phyloP scores from a whole-genome alignment of 2,888 invertebrate species.

The Cheilosia variabilis region DNA sequence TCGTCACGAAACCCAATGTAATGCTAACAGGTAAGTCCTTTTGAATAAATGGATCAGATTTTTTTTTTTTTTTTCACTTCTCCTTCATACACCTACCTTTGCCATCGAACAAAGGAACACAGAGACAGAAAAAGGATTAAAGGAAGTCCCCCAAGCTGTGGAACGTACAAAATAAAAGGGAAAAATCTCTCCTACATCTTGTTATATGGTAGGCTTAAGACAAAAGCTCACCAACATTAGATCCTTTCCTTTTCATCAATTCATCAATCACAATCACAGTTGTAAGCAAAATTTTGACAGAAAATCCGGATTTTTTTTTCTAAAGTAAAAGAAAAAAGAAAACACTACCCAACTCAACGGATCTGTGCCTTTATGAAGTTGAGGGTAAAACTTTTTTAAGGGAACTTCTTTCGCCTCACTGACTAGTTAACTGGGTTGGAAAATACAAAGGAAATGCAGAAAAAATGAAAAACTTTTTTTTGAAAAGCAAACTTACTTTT shows the following conservation, averaged over 20 bases:
- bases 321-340: neutral
- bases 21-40: constrained; percentile 21
- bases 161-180: constrained; percentile 9
- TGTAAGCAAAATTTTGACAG: constrained; percentile 59
- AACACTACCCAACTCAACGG: constrained; percentile 22
- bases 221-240: constrained; percentile 55
- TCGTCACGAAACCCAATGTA: constrained; percentile 33
- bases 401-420: constrained; percentile 2
- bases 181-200: constrained; percentile 40
- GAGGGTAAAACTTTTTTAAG: constrained; percentile 25
- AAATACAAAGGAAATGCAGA: constrained; percentile 28
- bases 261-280: constrained; percentile 65
- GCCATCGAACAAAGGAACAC: constrained; percentile 31
- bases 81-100: neutral
- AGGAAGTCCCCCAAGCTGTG: constrained; percentile 31
- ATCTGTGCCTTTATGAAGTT: constrained; percentile 21
- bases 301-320: constrained; percentile 29
- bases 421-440: constrained; percentile 40
- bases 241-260: constrained; percentile 56
- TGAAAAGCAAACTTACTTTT: constrained; percentile 37
- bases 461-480: neutral
- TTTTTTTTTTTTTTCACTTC: neutral
- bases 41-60: constrained; percentile 54
- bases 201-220: constrained; percentile 52
- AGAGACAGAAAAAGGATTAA: constrained; percentile 61